Base-by-base conservation (phyloP, 2,797 vertebrate species). In the Arnoldichthys spilopterus region DNA sequence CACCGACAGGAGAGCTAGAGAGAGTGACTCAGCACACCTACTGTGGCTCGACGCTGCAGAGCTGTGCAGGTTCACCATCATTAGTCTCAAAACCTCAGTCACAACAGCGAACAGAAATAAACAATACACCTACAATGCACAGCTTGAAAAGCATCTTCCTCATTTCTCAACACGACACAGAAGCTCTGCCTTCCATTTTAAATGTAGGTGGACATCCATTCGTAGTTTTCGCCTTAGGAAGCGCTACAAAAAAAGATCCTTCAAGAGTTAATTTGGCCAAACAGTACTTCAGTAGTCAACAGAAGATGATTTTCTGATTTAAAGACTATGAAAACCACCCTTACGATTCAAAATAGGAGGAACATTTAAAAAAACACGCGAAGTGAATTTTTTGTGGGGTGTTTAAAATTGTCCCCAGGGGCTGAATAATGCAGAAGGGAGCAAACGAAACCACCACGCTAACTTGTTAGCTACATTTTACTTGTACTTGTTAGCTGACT, bases 21-120 rank as follows among this genome's bases (percentile, higher is more conserved):
- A 81, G 6, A 26, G 63, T 79, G 76, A 79, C 62, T 79, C 70
- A 72, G 74, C 83, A 68, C 71, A 74, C 80, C 64, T 34, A 66
- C 32, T 64, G 58, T 7, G 22, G 13, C 5, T 74, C 26, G 56
- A 32, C 59, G 28, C 18, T 4, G 63, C 74, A 58, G 22, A 56
- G 13, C 49, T 13, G 15, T 34, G 28, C 47, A 53, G 49, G 68
- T 40, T 6, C 28, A 40, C 13, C 30, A 43, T 22, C 2, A 22
- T 13, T 7, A 30, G 45, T 22, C 54, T 26, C 9, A 18, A 77
- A 69, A 15, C 11, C 22, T 53, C n/a, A n/a, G 67, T 43, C 54
- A 28, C 32, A 32, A 37, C 62, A 64, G 20, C 40, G 22, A 40
- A 8, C n/a, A 4, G n/a, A 64, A n/a, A 40, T 6, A 22, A 1